Evolutionary conservation across 2,888 invertebrate genomes (phyloP).

Genomic region (Drosophila nigricruria): DNA sequence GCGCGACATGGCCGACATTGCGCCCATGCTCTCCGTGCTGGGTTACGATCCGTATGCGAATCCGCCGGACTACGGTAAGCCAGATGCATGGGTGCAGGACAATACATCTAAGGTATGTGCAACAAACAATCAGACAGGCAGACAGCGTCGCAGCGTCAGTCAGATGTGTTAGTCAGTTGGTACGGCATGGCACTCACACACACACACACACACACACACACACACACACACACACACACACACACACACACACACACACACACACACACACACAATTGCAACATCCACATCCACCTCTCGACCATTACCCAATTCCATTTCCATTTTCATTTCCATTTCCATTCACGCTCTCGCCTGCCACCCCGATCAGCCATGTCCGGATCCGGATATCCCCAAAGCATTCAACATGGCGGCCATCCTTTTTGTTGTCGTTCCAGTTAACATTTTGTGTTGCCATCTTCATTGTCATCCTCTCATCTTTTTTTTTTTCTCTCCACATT

Average conservation of each 20-base stretch:
- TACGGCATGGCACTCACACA: slow-evolving; percentile 5
- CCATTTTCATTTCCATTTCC: slow-evolving; percentile 7
- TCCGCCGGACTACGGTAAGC: slow-evolving; percentile 97
- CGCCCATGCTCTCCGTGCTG: slow-evolving; percentile 96
- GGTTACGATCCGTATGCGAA: slow-evolving; percentile 98
- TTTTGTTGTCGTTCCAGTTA: slow-evolving; percentile 56
- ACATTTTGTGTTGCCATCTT: slow-evolving; percentile 46
- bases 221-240: neutral
- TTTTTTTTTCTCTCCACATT: no score
- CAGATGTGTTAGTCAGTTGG: slow-evolving; percentile 4
- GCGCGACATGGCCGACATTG: slow-evolving; percentile 95
- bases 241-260: neutral
- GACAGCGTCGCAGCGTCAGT: slow-evolving; percentile 21
- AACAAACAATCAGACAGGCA: slow-evolving; percentile 63
- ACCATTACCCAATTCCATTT: slow-evolving; percentile 11
- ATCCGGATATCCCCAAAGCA: slow-evolving; percentile 59
- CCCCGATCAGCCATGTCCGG: slow-evolving; percentile 15
- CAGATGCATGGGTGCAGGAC: slow-evolving; percentile 91
- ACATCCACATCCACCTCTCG: slow-evolving; percentile 10
- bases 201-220: neutral
- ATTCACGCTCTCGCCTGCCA: neutral
- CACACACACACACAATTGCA: neutral
- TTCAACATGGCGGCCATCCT: slow-evolving; percentile 58
- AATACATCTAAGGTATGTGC: slow-evolving; percentile 87
- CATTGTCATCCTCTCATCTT: slow-evolving; percentile 46